Evolutionary conservation across 2,888 invertebrate species (phyloP).

Genomic region (Mellilla xanthometata): DNA sequence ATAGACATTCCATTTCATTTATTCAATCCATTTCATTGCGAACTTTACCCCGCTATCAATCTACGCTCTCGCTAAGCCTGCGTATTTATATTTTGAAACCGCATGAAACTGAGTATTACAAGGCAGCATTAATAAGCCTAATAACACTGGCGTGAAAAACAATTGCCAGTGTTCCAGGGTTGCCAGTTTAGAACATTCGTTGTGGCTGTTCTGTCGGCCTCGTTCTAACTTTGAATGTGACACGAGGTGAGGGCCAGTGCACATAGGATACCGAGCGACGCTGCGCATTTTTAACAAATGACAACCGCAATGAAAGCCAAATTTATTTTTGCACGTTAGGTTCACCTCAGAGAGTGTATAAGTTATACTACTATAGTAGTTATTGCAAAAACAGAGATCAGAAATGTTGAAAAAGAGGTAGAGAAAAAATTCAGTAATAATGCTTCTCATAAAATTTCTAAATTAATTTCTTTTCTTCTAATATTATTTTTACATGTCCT

Average conservation of each 20-base stretch:
- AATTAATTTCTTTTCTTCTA: too few relatives aligned
- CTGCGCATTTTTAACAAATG: too few relatives aligned
- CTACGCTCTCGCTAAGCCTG: conserved; percentile 1
- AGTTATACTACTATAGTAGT: too few relatives aligned
- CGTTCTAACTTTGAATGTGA: conserved; percentile 19
- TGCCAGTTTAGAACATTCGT: conserved; percentile 23
- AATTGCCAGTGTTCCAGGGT: conserved; percentile 14
- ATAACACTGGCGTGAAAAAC: conserved; percentile 26
- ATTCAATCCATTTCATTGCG: background rate
- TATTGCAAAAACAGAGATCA: too few relatives aligned
- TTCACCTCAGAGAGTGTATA: too few relatives aligned
- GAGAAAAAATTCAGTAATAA: too few relatives aligned
- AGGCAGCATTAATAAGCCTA: conserved; percentile 23
- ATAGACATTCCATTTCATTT: background rate
- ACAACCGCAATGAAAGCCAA: too few relatives aligned
- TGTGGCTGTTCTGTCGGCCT: conserved; percentile 15
- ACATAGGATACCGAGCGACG: too few relatives aligned
- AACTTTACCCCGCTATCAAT: conserved; percentile 1
- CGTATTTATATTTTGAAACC: conserved; percentile 7
- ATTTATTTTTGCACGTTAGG: too few relatives aligned
- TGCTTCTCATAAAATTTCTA: too few relatives aligned
- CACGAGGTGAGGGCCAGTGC: background rate
- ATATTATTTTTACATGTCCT: too few relatives aligned
- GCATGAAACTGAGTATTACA: conserved; percentile 22
- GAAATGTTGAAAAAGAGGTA: too few relatives aligned